A percentile compares a stretch with the other conserved stretches of the same genome.
Evolutionary conservation across 2,888 invertebrate species (phyloP).

Genomic region (Rhagonycha fulva): DNA sequence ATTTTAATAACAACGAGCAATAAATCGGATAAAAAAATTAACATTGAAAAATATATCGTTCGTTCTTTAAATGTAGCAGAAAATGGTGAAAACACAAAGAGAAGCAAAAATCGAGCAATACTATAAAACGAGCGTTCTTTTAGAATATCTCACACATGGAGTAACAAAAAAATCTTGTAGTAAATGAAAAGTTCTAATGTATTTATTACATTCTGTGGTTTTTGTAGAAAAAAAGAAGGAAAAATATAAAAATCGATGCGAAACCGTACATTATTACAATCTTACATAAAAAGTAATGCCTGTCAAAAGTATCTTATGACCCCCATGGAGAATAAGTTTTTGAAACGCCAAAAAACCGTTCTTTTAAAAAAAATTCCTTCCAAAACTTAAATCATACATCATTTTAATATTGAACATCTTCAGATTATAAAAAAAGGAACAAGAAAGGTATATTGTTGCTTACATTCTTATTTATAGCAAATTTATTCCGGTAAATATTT

Average conservation of each 20-base stretch:
- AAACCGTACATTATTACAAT: slow-evolving; percentile 1
- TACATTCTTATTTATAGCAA: slow-evolving; percentile 20
- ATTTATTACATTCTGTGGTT: slow-evolving; percentile 8
- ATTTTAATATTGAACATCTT: slow-evolving; percentile 13
- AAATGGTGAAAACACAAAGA: neutral
- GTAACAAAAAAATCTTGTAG: slow-evolving; percentile 7
- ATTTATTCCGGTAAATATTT: slow-evolving; percentile 17
- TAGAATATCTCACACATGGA: neutral
- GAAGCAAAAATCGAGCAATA: neutral
- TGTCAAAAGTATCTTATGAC: slow-evolving; percentile 11
- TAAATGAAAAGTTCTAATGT: slow-evolving; percentile 15
- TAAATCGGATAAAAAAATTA: neutral
- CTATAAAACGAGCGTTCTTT: neutral
- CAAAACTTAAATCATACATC: slow-evolving; percentile 16
- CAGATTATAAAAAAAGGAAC: neutral
- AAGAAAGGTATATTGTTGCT: neutral
- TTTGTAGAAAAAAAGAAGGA: neutral
- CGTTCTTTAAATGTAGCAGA: neutral
- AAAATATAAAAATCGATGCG: neutral
- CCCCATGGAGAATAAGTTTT: slow-evolving; percentile 7
- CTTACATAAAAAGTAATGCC: neutral
- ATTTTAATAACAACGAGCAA: neutral
- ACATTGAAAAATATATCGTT: neutral
- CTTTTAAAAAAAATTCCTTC: neutral
- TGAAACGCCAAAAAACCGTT: neutral